These are phyloP conservation scores for Brachyhypopomus occidentalis DNA, from an alignment of 2,113 vertebrate species.

Conservation along the genomic window DNA sequence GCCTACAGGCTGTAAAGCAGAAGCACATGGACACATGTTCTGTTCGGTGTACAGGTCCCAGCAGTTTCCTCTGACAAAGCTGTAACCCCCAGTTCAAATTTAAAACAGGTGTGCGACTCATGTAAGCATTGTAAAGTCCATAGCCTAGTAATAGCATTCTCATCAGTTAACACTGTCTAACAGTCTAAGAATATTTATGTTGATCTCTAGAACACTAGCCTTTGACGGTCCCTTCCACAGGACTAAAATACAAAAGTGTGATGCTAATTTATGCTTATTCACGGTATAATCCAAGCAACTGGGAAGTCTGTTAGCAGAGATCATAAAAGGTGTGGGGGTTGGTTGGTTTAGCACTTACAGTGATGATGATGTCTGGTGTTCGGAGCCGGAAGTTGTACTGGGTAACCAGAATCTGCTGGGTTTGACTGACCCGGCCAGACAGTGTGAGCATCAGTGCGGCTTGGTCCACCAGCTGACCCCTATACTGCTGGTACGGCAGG, in stretches of 20 bases:
- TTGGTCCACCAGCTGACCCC: conserved; percentile 82
- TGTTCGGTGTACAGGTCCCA: no score
- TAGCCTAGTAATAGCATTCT: no score
- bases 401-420: conserved; percentile 82
- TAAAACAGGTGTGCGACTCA: no score
- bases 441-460: conserved; percentile 83
- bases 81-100: not conserved
- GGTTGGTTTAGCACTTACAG: conserved; percentile 53
- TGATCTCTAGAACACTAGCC: no score
- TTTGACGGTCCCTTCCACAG: no score
- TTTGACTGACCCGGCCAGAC: conserved; percentile 79
- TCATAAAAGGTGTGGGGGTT: not conserved
- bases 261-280: not conserved
- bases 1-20: conserved; percentile 71
- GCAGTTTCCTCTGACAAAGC: no score
- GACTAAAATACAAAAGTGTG: no score
- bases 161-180: no score
- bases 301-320: no score
- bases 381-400: conserved; percentile 85
- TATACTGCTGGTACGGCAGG: conserved; percentile 76
- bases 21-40: not conserved
- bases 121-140: no score
- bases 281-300: no score
- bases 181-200: no score
- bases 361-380: conserved; percentile 77